Conservation (phyloP, 2,888 invertebrate genomes). For the Parnassius orleans region DNA sequence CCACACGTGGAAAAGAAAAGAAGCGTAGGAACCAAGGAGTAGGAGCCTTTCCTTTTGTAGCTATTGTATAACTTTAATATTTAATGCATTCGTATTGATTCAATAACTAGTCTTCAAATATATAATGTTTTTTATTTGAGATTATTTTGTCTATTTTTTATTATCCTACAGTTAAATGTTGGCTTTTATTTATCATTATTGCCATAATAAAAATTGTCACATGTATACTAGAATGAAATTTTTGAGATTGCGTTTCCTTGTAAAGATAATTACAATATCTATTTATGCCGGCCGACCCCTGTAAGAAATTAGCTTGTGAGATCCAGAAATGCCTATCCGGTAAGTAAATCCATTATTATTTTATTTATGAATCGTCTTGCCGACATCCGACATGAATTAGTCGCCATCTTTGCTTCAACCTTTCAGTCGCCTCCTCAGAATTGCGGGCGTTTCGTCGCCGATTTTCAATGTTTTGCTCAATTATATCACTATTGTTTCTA, state of each 20-base stretch:
- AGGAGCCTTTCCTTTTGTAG: too few species aligned
- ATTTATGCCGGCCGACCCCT: conserved; percentile 85
- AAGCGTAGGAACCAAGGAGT: too few species aligned
- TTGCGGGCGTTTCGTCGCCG: conserved; percentile 79
- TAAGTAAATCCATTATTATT: conserved; percentile 70
- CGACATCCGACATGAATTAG: conserved; percentile 73
- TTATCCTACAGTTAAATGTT: too few species aligned
- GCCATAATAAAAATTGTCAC: conserved; percentile 41
- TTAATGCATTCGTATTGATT: too few species aligned
- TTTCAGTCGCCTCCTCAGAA: conserved; percentile 71
- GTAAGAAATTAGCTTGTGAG: conserved; percentile 88
- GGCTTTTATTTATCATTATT: conserved; percentile 28
- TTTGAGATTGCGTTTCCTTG: conserved; percentile 50
- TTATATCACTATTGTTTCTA: conserved; percentile 60
- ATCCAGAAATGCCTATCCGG: conserved; percentile 90
- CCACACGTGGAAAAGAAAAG: too few species aligned
- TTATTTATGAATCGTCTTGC: conserved; percentile 60
- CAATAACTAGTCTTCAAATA: too few species aligned
- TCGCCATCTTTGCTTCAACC: conserved; percentile 80
- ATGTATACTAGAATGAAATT: conserved; percentile 64
- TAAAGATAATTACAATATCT: conserved; percentile 47
- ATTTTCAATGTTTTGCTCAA: conserved; percentile 79
- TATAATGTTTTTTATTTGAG: too few species aligned
- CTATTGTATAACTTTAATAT: too few species aligned
- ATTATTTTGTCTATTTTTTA: too few species aligned